Percentiles rank a stretch among this genome's conserved stretches.
These are phyloP conservation scores for Rallus limicola DNA, from an alignment of 2,113 vertebrate species.

Conservation along the genomic window DNA sequence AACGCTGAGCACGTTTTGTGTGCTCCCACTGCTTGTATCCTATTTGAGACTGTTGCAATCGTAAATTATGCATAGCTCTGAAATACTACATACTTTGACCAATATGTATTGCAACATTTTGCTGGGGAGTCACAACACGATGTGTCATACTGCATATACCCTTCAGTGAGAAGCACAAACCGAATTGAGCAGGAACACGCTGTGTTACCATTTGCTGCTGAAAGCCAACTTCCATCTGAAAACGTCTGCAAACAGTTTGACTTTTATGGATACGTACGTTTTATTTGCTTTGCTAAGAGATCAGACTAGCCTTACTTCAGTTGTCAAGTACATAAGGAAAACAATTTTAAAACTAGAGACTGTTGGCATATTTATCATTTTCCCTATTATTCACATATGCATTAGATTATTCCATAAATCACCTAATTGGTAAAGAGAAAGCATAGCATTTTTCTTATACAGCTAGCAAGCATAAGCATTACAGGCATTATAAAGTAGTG, in stretches of 20 bases:
- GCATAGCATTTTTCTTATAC: background rate
- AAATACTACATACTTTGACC: conserved; percentile 21
- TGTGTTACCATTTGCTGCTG: background rate
- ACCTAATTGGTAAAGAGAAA: background rate
- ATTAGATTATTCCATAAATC: background rate
- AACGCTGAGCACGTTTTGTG: background rate
- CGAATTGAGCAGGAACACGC: background rate
- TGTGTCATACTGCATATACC: conserved; percentile 1
- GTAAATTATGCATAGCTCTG: conserved; percentile 25
- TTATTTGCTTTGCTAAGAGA: background rate
- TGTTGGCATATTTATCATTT: background rate
- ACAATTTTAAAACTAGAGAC: background rate
- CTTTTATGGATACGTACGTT: background rate
- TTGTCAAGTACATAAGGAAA: background rate
- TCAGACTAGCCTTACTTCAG: background rate
- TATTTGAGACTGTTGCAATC: conserved; percentile 42
- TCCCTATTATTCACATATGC: background rate
- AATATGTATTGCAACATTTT: conserved; percentile 27
- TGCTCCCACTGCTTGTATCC: background rate
- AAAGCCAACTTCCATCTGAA: background rate
- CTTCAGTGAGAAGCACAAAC: background rate
- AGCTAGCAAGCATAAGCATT: background rate
- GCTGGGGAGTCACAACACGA: conserved; percentile 12
- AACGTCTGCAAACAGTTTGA: background rate
- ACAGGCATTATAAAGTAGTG: background rate